Percentiles rank a stretch among this genome's conserved stretches.
Evolutionary conservation across 2,797 vertebrate genomes (phyloP).

Genomic region (Threskiornis aethiopicus): DNA sequence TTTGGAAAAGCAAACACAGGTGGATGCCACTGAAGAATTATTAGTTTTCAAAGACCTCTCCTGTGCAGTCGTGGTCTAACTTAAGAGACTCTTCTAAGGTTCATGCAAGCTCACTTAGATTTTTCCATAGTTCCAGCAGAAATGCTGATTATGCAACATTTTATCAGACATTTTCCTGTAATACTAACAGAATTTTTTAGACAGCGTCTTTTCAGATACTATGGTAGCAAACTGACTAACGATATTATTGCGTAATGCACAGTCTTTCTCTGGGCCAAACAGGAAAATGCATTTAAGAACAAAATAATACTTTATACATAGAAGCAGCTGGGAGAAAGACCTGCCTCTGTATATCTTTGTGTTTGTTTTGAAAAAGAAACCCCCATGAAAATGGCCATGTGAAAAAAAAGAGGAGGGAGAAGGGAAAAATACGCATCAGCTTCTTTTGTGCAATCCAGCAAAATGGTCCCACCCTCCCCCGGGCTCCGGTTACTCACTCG

Average conservation of each 20-base stretch:
- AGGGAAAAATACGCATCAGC: background rate
- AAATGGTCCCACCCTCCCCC: background rate
- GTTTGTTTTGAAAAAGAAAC: constrained; percentile 11
- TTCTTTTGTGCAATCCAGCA: background rate
- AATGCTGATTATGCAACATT: background rate
- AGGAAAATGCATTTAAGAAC: background rate
- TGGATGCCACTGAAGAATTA: background rate
- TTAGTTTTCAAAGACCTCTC: background rate
- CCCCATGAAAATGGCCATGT: background rate
- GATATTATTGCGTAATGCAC: background rate
- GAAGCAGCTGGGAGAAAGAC: background rate
- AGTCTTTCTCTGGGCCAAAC: background rate
- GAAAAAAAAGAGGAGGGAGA: background rate
- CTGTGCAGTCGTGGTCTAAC: background rate
- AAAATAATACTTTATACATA: background rate
- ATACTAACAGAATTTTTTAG: background rate
- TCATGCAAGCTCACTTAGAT: background rate
- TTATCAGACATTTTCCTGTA: background rate
- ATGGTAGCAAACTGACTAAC: background rate
- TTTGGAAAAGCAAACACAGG: background rate
- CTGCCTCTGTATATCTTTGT: background rate
- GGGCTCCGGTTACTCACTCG: background rate
- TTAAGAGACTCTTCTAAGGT: background rate
- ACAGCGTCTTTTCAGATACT: background rate
- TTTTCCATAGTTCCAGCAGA: background rate